Base-by-base conservation (phyloP, 2,113 vertebrate genomes). In the Plecturocebus donacophilus region DNA sequence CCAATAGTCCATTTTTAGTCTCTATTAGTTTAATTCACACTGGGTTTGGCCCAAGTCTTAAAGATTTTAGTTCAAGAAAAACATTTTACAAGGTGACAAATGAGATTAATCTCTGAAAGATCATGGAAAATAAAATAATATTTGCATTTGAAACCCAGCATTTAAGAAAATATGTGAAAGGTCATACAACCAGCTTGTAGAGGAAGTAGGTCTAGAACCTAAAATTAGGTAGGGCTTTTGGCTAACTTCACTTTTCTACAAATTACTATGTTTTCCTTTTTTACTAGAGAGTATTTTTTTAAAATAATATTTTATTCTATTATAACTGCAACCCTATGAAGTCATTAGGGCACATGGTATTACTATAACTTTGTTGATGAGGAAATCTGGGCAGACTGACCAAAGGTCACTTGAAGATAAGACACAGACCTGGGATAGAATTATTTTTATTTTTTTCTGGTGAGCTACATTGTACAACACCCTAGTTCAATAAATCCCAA, bases 1-100 rank as follows among this genome's bases (percentile, higher is more conserved):
- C 91, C 88, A 25, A 40, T n/a, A 73, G 40, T 82, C 75, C 79
- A 80, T 92, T 93, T 97, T 94, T 85, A 58, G 94, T 92, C 87
- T 95, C 71, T 95, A 35, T 96, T 97, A 97, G 94, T 91, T 95
- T 97, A 96, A 96, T 96, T 96, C 90, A 95, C 61, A 82, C 81
- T 98, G 98, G 92, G 42, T 95, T 96, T 32, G 42, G 40, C 81
- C 92, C 96, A 97, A 97, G 87, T 79, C 95, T 83, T 96, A 95
- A 95, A 91, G 82, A 68, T 92, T 95, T 97, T 73, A 96, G 81
- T 84, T 96, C 52, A 96, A 97, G 94, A 92, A 95, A 97, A 96
- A 95, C 90, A 96, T 95, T 97, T 97, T 35, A 8, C 68, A 92
- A 97, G 96, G 91, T 96, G 92, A 96, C 95, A 73, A 97, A 97